Base-by-base conservation (phyloP, 2,888 invertebrate species). In the Drosophila cracens region DNA sequence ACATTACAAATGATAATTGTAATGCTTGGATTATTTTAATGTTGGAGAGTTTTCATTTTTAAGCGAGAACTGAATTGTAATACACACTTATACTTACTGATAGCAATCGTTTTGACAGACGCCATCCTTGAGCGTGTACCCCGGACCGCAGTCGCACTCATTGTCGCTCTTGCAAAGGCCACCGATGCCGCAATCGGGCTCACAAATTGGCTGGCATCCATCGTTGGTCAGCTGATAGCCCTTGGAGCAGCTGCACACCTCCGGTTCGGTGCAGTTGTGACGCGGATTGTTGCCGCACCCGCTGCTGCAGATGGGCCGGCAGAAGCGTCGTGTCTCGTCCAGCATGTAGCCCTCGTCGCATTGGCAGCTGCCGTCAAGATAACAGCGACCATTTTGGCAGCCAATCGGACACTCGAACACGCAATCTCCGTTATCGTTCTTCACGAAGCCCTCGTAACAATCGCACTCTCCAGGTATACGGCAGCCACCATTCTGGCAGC, bases 341-440 rank as follows among this genome's bases (percentile, higher is more conserved):
- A 95, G 88, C 36, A 91, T 94, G 82, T 93, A 95, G 0, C 96
- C 95, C 2, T 94, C 93, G 73, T 95, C 95, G 87, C 97, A 97
- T 18, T 95, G 93, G 71, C 97, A 97, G 54, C 94, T 94, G 0
- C 94, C 94, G 34, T 94, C 94, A 0, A 94, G 93, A 76, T 95
- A 94, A 77, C 96, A 96, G 6, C 94, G 87, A 0, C 92, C 92
- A 76, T 96, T 95, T 56, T 95, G 94, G 79, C 96, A 96, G 40
- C 90, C 91, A 70, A 93, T 54, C 8, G 93, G 93, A 29, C 93
- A 93, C 18, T 88, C 84, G 46, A 92, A 91, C 6, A 93, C 92
- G 54, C 93, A 93, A 62, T 93, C 91, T 0, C 90, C 92, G 59
- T 84, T 90, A 68, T 92, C 91, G 63, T 90, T 93, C 70, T 83